phyloP scores from a whole-genome alignment of 2,113 vertebrate species.

The Macaca mulatta region DNA sequence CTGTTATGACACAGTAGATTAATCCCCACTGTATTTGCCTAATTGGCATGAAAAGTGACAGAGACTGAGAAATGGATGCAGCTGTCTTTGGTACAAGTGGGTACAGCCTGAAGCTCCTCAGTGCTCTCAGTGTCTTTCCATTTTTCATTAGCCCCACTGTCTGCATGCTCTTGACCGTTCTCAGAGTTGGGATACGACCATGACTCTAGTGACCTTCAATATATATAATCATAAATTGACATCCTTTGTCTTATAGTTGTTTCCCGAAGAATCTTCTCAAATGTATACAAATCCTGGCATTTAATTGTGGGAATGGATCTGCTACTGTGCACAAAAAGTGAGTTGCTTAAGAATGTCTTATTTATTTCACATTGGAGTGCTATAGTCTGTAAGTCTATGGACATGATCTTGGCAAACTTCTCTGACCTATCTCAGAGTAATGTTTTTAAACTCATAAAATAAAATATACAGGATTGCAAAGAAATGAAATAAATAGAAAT shows the following conservation, averaged over 20 bases:
- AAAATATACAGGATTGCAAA: neutral
- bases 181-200: neutral
- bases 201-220: neutral
- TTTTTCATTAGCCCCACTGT: neutral
- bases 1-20: conserved; percentile 18
- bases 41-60: neutral
- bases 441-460: neutral
- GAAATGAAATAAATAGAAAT: neutral
- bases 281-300: neutral
- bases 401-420: neutral
- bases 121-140: neutral
- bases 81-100: neutral
- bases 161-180: neutral
- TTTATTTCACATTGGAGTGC: neutral
- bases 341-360: neutral
- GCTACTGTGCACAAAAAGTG: neutral
- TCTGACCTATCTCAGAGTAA: neutral
- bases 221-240: neutral
- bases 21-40: neutral
- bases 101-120: no score
- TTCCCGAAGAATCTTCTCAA: neutral
- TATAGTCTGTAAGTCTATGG: neutral
- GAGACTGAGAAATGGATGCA: neutral
- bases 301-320: neutral
- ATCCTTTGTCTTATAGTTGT: neutral